Conservation (phyloP, 2,888 invertebrate genomes). For the Aspidapion aeneum region DNA sequence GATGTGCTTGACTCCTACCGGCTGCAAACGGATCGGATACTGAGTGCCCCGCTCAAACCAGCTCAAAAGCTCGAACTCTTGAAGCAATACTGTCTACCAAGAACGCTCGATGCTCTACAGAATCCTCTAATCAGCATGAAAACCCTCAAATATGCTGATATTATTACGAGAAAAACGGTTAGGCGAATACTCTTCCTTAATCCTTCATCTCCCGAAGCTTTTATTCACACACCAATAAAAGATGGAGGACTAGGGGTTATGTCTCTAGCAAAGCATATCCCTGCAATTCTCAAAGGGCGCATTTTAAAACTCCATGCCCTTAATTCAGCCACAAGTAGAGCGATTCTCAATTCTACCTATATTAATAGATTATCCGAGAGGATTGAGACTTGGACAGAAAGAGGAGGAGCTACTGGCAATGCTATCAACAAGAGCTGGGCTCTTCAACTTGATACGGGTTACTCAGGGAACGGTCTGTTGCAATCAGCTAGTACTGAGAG, state of each 20-base stretch:
- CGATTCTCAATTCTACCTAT: not conserved
- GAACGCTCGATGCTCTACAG: slow-evolving; percentile 10
- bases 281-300: no score
- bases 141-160: slow-evolving; percentile 6
- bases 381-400: not conserved
- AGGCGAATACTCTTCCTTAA: slow-evolving; percentile 5
- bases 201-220: slow-evolving; percentile 8
- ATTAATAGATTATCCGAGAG: not conserved
- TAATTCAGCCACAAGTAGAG: not conserved
- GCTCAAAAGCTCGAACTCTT: slow-evolving; percentile 7
- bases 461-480: no score
- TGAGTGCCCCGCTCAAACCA: slow-evolving; percentile 7
- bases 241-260: slow-evolving; percentile 15
- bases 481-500: no score
- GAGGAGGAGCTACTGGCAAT: no score
- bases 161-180: slow-evolving; percentile 1
- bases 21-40: not conserved
- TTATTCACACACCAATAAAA: slow-evolving; percentile 2
- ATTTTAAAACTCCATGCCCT: not conserved
- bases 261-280: slow-evolving; percentile 8
- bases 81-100: slow-evolving; percentile 4
- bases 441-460: no score
- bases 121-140: not conserved
- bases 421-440: no score
- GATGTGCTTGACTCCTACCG: not conserved